Evolutionary conservation across 2,113 vertebrate genomes (phyloP), one percentile per base, ranked within the genome.

Genomic region (Probosciger aterrimus): DNA sequence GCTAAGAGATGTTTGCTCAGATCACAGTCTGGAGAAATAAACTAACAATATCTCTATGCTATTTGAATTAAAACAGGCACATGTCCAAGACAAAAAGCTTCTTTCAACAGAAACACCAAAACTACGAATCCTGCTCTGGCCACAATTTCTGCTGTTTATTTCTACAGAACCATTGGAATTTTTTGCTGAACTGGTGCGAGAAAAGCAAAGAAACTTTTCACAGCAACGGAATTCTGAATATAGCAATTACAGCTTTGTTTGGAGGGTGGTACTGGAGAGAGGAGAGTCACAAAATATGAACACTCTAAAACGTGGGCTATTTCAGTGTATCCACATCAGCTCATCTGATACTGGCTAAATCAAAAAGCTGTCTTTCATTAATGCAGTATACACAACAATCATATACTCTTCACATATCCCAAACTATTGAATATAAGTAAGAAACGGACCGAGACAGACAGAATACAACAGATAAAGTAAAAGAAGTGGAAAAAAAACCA

Each of bases 401-500:
- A 75, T 33, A 39, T 52, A 22, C 13, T 69, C 47, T 55, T 81
- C 18, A 49, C 3, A 8, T 47, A 44, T 10, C 19, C 46, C 31
- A 65, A 41, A n/a, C 39, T 83, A 28, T 24, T 22, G 9, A 8
- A 14, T 82, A 47, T 37, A 82, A 80, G 44, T 25, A 70, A 9
- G 15, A 88, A 35, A 76, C 7, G 13, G 53, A 90, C 18, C 8
- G 13, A 57, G 9, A 86, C 9, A 78, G 9, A 65, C 41, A 76
- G 5, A 57, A 85, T 14, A 47, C 11, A 63, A 82, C 1, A 12
- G 19, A 18, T 30, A 50, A 55, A 67, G 17, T 30, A 68, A 57
- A 70, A 86, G 47, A 47, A 5, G 2, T n/a, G 14, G 16, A 1
- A 18, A 85, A 69, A 37, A 20, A 0, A 0, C 7, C 14, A 10